Conservation (phyloP, 2,113 vertebrate species). For the Saccopteryx leptura region DNA sequence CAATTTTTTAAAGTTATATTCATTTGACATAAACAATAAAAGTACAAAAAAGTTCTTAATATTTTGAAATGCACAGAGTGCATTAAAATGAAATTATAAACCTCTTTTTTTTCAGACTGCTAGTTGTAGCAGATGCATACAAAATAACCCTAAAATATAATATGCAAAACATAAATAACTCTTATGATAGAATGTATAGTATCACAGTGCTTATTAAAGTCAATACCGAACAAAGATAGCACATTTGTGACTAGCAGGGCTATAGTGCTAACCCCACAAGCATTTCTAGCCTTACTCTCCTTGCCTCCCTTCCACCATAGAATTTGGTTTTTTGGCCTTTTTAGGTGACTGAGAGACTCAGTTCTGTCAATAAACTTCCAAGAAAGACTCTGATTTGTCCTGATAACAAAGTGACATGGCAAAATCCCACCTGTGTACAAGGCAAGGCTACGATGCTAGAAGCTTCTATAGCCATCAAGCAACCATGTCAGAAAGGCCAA, state of each 20-base stretch:
- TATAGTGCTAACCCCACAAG: rapidly evolving
- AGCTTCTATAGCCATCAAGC: not conserved
- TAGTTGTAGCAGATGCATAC: not conserved
- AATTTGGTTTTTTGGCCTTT: not conserved
- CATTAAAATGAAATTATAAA: not conserved
- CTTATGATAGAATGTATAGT: not conserved
- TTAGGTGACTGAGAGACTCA: not conserved
- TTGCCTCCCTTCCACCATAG: not conserved
- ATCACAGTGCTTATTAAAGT: not conserved
- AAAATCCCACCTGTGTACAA: not conserved
- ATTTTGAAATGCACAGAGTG: constrained; percentile 24
- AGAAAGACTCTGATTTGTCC: not conserved
- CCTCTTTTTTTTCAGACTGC: not conserved
- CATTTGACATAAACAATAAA: constrained; percentile 34
- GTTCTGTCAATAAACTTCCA: not conserved
- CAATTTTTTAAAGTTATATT: not conserved
- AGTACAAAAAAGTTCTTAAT: not conserved
- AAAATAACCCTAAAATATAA: not conserved
- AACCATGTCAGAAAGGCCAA: not conserved
- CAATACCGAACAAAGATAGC: not conserved
- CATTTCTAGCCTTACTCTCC: not conserved
- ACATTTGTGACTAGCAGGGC: not conserved
- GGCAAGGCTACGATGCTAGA: rapidly evolving
- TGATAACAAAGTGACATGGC: not conserved
- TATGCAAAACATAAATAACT: not conserved